phyloP scores from a whole-genome alignment of 2,888 invertebrate species.

The Exocentrus adspersus region DNA sequence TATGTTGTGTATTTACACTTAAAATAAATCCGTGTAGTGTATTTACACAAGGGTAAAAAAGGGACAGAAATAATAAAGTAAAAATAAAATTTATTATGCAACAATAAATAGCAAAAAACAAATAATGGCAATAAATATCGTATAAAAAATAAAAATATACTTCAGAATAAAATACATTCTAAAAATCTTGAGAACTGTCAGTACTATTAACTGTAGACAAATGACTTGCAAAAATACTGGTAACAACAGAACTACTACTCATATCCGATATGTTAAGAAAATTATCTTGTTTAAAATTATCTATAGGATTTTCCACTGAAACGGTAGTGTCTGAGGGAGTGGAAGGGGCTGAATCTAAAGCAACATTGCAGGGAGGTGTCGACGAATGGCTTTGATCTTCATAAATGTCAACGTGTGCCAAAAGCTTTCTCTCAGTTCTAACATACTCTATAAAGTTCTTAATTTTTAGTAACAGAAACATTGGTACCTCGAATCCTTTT shows the following conservation, averaged over 20 bases:
- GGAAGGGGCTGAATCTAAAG: slow-evolving; percentile 61
- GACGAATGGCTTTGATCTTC: slow-evolving; percentile 58
- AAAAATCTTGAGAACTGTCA: slow-evolving; percentile 60
- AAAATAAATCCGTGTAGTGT: background rate
- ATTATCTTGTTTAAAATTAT: slow-evolving; percentile 37
- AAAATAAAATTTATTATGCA: slow-evolving; percentile 4
- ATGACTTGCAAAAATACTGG: slow-evolving; percentile 59
- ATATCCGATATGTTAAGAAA: slow-evolving; percentile 62
- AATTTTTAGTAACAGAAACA: slow-evolving; percentile 80
- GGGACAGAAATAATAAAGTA: background rate
- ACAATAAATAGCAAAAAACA: slow-evolving; percentile 11
- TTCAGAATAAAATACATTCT: slow-evolving; percentile 12
- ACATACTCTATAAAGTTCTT: slow-evolving; percentile 70
- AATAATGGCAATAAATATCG: slow-evolving; percentile 1
- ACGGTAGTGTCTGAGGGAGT: slow-evolving; percentile 61
- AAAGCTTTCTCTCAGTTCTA: slow-evolving; percentile 57
- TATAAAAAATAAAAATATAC: slow-evolving; percentile 9
- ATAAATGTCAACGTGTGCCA: slow-evolving; percentile 54
- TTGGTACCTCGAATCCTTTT: slow-evolving; percentile 79
- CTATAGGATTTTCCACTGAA: slow-evolving; percentile 51
- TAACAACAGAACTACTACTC: slow-evolving; percentile 61
- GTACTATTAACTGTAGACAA: slow-evolving; percentile 48
- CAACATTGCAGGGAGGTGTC: slow-evolving; percentile 58
- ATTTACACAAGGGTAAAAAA: background rate
- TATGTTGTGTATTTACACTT: background rate